Evolutionary conservation across 2,113 vertebrate genomes (phyloP).

Genomic region (Hippocampus barbouri): DNA sequence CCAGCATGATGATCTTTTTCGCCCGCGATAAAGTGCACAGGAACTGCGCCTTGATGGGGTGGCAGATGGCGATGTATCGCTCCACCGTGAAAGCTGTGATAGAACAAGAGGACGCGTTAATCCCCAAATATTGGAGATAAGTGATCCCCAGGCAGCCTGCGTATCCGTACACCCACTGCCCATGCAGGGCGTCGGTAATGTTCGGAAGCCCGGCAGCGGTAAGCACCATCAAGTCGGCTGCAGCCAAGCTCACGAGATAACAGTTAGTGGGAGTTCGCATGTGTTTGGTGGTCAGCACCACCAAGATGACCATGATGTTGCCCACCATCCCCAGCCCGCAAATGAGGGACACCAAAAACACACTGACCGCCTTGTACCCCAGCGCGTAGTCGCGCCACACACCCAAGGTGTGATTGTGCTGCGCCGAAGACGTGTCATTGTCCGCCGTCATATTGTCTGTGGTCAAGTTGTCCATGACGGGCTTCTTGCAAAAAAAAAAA

Average conservation of each 20-base stretch:
- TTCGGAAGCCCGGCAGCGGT: slow-evolving; percentile 93
- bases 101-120: slow-evolving; percentile 95
- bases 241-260: slow-evolving; percentile 93
- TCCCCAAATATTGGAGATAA: slow-evolving; percentile 93
- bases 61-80: slow-evolving; percentile 96
- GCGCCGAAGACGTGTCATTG: slow-evolving; percentile 74
- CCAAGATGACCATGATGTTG: slow-evolving; percentile 95
- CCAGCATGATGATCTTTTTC: slow-evolving; percentile 91
- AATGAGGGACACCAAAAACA: slow-evolving; percentile 83
- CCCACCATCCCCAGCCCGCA: slow-evolving; percentile 91
- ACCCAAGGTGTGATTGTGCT: slow-evolving; percentile 76
- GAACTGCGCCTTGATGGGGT: slow-evolving; percentile 95
- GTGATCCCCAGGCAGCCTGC: slow-evolving; percentile 90
- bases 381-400: slow-evolving; percentile 73
- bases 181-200: slow-evolving; percentile 87
- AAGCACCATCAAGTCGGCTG: slow-evolving; percentile 92
- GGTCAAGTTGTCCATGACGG: slow-evolving; percentile 54
- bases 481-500: neutral
- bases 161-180: slow-evolving; percentile 93
- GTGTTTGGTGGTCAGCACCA: slow-evolving; percentile 94
- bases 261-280: slow-evolving; percentile 99
- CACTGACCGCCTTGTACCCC: slow-evolving; percentile 86
- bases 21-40: slow-evolving; percentile 93
- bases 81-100: slow-evolving; percentile 97
- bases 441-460: slow-evolving; percentile 71